Conservation (phyloP, 2,113 vertebrate genomes). For the Podarcis muralis region DNA sequence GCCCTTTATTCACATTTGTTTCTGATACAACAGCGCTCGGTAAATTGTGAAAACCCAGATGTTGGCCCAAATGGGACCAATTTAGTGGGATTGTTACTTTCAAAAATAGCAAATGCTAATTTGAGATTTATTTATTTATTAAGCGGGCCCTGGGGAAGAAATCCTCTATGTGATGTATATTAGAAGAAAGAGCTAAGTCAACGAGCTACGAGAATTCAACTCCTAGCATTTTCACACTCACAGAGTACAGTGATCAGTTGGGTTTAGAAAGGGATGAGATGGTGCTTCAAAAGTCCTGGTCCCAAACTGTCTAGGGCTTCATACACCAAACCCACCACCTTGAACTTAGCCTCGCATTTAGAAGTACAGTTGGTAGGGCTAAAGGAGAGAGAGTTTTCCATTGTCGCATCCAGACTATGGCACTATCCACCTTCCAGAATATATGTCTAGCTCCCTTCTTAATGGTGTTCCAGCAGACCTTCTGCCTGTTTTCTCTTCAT, state of each 20-base stretch:
- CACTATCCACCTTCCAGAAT: no score
- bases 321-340: neutral
- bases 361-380: no score
- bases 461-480: no score
- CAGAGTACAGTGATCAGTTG: neutral
- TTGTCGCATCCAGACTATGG: no score
- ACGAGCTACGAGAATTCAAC: neutral
- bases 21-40: slow-evolving; percentile 12
- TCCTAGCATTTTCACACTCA: neutral
- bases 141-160: slow-evolving; percentile 11
- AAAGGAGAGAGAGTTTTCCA: no score
- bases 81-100: slow-evolving; percentile 34
- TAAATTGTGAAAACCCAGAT: slow-evolving; percentile 18
- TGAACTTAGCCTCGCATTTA: neutral
- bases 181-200: slow-evolving; percentile 33
- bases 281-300: neutral
- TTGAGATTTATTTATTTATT: slow-evolving; percentile 30
- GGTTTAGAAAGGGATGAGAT: neutral
- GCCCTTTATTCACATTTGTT: slow-evolving; percentile 19
- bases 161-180: slow-evolving; percentile 32
- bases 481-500: no score
- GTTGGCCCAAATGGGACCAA: slow-evolving; percentile 45
- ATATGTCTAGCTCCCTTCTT: no score
- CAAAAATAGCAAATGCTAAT: slow-evolving; percentile 43
- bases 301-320: neutral